Percentiles rank a stretch among this genome's conserved stretches.
Conservation (phyloP, 2,797 vertebrate species). For the Pseudocheirus occidentalis region DNA sequence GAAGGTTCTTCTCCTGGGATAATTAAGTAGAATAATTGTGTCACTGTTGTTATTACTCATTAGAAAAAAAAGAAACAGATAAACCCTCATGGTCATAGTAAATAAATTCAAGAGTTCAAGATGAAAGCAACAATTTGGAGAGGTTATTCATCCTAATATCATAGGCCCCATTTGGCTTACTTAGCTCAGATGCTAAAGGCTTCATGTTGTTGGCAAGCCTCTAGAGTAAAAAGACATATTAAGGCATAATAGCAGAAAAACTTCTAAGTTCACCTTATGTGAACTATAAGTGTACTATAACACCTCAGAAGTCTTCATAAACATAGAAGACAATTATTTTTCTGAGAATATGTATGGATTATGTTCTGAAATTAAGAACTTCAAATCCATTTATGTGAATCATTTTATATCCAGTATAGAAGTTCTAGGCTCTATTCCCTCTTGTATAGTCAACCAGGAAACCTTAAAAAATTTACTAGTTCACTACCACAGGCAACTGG, state of each 20-base stretch:
- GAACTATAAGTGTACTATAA: background rate
- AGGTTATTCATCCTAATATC: background rate
- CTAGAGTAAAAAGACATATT: background rate
- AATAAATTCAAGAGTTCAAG: background rate
- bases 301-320: background rate
- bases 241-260: background rate
- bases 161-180: background rate
- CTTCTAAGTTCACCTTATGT: background rate
- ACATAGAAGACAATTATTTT: background rate
- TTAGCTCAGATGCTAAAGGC: background rate
- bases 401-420: background rate
- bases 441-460: background rate
- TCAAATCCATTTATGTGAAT: background rate
- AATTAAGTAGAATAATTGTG: background rate
- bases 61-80: background rate
- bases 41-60: background rate
- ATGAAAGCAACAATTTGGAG: background rate
- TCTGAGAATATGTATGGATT: background rate
- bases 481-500: background rate
- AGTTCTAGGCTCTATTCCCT: background rate
- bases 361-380: background rate
- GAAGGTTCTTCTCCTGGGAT: background rate
- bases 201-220: background rate
- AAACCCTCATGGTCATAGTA: background rate
- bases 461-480: background rate